Evolutionary conservation across 2,888 invertebrate species (phyloP), one percentile per base, ranked within the genome.

Genomic region (Drosophila villosipedis): DNA sequence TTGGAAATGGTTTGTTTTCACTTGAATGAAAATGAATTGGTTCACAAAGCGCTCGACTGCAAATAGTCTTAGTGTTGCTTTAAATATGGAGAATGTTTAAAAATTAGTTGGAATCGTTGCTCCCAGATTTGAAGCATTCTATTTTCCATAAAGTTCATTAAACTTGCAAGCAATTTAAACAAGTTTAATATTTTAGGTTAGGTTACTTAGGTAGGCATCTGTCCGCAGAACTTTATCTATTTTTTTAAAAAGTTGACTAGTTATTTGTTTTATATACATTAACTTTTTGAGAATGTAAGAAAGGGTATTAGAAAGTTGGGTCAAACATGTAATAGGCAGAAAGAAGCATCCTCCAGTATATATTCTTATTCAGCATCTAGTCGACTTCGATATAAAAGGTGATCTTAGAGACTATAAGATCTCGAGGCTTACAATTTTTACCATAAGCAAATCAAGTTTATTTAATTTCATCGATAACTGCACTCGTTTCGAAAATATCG

Each of bases 11-110:
- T 30, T 57, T 52, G 33, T 35, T 25, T 47, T 12, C 28, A 39
- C 35, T 62, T 66, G 50, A 58, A 73, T 52, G n/a, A 30, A 25
- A 59, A 59, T 55, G 43, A 43, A 28, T 60, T 62, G 14, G 1
- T 25, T 19, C 1, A n/a, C 30, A 52, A 31, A 25, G 1, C 4
- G 16, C 4, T 2, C 9, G 4, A 0, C 12, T 22, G 22, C 22
- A 43, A 43, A 22, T 22, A 2, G 22, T 22, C 5, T 43, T 22
- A 1, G 2, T 12, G 4, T n/a, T 41, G 4, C 0, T 43, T 12
- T 43, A 12, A 43, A 12, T 43, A 12, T 43, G 0, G 5, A 43
- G 7, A 7, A 37, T 37, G 7, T 37, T 37, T 19, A 4, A 5
- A n/a, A 41, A 4, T n/a, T 2, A n/a, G 0, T 5, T 0, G 2